Percentiles rank a stretch among this genome's conserved stretches.
Conservation (phyloP, 2,113 vertebrate species). For the Brachypteracias leptosomus region DNA sequence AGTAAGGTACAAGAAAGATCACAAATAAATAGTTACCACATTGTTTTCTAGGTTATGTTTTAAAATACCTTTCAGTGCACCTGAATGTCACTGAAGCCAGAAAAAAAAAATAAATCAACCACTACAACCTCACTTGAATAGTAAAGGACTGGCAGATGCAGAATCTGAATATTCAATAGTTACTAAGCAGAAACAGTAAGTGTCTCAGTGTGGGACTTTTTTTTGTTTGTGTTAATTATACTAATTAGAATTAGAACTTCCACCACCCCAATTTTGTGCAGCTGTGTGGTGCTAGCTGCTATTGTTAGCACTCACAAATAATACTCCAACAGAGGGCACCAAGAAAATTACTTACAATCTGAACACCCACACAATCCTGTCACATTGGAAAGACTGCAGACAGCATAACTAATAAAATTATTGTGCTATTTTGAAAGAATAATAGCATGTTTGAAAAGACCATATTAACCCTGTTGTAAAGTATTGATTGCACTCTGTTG, state of each 20-base stretch:
- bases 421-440: constrained; percentile 79
- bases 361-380: constrained; percentile 70
- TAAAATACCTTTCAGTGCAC: background rate
- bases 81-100: background rate
- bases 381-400: constrained; percentile 70
- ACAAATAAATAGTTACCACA: background rate
- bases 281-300: constrained; percentile 55
- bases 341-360: constrained; percentile 65
- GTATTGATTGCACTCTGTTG: constrained; percentile 78
- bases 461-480: constrained; percentile 82
- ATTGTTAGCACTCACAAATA: constrained; percentile 38
- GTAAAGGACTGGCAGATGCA: constrained; percentile 45
- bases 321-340: constrained; percentile 73
- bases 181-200: constrained; percentile 55
- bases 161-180: constrained; percentile 65
- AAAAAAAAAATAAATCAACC: background rate
- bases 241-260: constrained; percentile 77
- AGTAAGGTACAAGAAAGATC: background rate
- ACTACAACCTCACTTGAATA: constrained; percentile 1
- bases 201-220: constrained; percentile 11
- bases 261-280: constrained; percentile 66
- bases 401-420: constrained; percentile 83
- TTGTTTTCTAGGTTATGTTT: background rate
- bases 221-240: constrained; percentile 73
- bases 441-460: constrained; percentile 81